phyloP scores from a whole-genome alignment of 1,140 invertebrate genomes.

The Geopemphigus sp. region DNA sequence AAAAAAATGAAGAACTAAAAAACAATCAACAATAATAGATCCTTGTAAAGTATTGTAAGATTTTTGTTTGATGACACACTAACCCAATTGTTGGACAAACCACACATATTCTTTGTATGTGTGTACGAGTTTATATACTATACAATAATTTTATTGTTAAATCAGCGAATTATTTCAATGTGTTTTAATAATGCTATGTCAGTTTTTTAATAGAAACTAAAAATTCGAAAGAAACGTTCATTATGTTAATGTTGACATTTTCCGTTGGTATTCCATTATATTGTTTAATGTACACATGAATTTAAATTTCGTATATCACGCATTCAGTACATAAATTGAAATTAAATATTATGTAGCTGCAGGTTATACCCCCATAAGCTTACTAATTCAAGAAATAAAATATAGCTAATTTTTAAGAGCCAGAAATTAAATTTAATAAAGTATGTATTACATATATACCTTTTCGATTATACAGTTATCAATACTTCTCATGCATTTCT shows the following conservation, averaged over 20 bases:
- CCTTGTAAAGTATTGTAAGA: slow-evolving; percentile 45
- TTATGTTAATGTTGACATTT: slow-evolving; percentile 6
- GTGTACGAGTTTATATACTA: not conserved
- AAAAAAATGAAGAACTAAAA: slow-evolving; percentile 34
- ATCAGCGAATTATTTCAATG: slow-evolving; percentile 40
- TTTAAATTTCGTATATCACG: too few species aligned
- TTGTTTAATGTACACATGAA: too few species aligned
- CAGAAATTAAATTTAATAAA: too few species aligned
- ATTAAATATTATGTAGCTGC: too few species aligned
- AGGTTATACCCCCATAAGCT: too few species aligned
- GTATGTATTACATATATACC: too few species aligned
- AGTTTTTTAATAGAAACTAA: slow-evolving; percentile 16
- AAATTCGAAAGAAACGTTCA: slow-evolving; percentile 15
- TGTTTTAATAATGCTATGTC: slow-evolving; percentile 13
- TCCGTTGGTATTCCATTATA: not conserved
- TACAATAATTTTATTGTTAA: not conserved
- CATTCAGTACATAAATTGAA: too few species aligned
- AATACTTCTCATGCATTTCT: too few species aligned
- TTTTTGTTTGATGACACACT: slow-evolving; percentile 46
- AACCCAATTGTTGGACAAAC: slow-evolving; percentile 41
- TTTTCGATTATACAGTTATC: too few species aligned
- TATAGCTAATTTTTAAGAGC: too few species aligned
- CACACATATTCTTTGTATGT: slow-evolving; percentile 23
- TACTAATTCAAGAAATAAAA: too few species aligned
- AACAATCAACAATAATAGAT: slow-evolving; percentile 46